phyloP scores from a whole-genome alignment of 1,140 invertebrate genomes.

The Ptiloglossa arizonensis region DNA sequence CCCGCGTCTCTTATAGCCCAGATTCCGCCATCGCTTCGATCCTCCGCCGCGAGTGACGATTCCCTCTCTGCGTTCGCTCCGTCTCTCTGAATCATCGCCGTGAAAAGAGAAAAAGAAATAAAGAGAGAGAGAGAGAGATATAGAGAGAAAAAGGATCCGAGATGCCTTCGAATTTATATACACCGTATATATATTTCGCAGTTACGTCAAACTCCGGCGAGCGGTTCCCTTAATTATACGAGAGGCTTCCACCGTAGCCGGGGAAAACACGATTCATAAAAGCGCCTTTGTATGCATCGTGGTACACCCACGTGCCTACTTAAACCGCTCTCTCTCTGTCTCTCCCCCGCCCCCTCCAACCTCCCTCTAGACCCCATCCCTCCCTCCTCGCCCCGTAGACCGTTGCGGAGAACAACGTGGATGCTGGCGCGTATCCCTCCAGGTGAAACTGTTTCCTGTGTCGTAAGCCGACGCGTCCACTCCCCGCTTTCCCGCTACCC shows the following conservation, averaged over 20 bases:
- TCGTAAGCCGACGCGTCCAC: conserved; percentile 72
- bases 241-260: conserved; percentile 40
- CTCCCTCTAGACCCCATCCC: too few species aligned
- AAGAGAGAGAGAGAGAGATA: background rate
- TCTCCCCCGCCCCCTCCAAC: too few species aligned
- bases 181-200: background rate
- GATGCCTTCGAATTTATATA: conserved; percentile 23
- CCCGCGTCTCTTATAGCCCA: background rate
- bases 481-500: conserved; percentile 44
- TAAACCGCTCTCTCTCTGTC: conserved; percentile 37
- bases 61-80: background rate
- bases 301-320: conserved; percentile 69
- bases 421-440: conserved; percentile 62
- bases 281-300: conserved; percentile 64
- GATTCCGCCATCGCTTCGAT: background rate
- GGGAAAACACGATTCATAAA: conserved; percentile 68
- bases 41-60: background rate
- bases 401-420: conserved; percentile 36
- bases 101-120: background rate
- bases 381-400: background rate
- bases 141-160: background rate
- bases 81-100: conserved; percentile 26
- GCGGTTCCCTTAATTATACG: conserved; percentile 40
- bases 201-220: conserved; percentile 25
- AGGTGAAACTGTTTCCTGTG: conserved; percentile 77